Evolutionary conservation across 1,140 invertebrate genomes (phyloP), one percentile per base, ranked within the genome.

Genomic region (Helicorthomorpha holstii): DNA sequence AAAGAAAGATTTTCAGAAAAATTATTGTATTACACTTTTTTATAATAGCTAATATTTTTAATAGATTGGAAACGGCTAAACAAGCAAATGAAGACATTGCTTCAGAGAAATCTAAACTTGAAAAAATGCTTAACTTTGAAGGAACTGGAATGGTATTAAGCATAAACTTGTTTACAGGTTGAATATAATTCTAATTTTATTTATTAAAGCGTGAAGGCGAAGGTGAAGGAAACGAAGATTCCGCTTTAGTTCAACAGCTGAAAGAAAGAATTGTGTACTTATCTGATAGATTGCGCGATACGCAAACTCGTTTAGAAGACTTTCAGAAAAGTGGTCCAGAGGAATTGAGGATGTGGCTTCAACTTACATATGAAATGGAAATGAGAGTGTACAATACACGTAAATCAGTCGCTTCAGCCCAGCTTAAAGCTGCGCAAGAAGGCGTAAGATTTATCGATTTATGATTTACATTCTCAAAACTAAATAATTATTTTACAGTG

Each of bases 341-440:
- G 23, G 84, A 83, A n/a, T 71, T 95, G 4, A 89, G 93, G 62
- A 80, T 86, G 54, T 96, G 89, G 90, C 69, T 96, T 14, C 90
- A 95, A 64, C 70, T 94, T 16, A 95, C 90, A 0, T 85, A 95
- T 67, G 91, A 96, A 71, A 75, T 93, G 51, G 91, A 96, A 70
- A 85, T 86, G 65, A 82, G 85, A 59, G 70, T 82, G 38, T 92
- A 91, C 66, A 77, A 83, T 53, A 81, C 82, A 54, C 94, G 94
- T 67, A 86, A 87, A 62, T 69, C 80, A 49, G 69, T 74, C 23
- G 90, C 89, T 0, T 89, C 93, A 61, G 75, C 82, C 59, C 87
- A 93, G 64, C 69, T 94, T 2, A 81, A 84, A 63, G 79, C 81
- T 60, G 89, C 89, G 0, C 79, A 88, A 59, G 88, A 93, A 67